These are phyloP conservation scores for Eumeta japonica DNA, from an alignment of 1,140 invertebrate genomes.

Conservation along the genomic window DNA sequence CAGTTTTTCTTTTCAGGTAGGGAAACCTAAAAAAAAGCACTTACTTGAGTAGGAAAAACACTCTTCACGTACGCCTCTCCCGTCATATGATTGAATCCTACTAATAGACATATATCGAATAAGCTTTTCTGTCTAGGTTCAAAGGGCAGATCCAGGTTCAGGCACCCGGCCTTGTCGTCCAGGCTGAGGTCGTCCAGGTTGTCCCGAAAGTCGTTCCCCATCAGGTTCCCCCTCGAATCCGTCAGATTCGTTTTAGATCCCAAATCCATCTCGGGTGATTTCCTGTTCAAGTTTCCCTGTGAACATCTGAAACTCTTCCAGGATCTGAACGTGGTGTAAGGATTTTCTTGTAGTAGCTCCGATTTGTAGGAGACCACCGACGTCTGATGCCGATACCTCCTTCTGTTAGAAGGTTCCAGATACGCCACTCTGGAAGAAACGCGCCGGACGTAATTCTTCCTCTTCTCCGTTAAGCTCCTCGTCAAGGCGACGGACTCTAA, in stretches of 20 bases:
- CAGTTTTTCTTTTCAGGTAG: too few relatives aligned
- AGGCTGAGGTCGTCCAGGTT: slow-evolving; percentile 27
- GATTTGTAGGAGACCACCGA: slow-evolving; percentile 43
- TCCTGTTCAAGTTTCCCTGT: slow-evolving; percentile 26
- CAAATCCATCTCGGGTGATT: slow-evolving; percentile 20
- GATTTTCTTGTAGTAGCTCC: slow-evolving; percentile 28
- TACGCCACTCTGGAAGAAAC: slow-evolving; percentile 51
- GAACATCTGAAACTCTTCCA: slow-evolving; percentile 43
- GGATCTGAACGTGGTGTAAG: slow-evolving; percentile 39
- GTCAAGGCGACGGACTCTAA: slow-evolving; percentile 51
- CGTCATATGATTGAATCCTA: slow-evolving; percentile 63
- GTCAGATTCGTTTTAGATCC: slow-evolving; percentile 41
- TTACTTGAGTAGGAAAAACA: slow-evolving; percentile 66
- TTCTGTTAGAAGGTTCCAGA: slow-evolving; percentile 26
- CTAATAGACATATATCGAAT: slow-evolving; percentile 66
- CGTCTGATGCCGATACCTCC: slow-evolving; percentile 35
- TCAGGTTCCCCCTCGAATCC: slow-evolving; percentile 30
- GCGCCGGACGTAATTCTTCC: slow-evolving; percentile 62
- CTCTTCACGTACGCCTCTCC: slow-evolving; percentile 65
- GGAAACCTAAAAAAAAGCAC: too few relatives aligned
- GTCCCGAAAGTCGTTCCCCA: slow-evolving; percentile 17
- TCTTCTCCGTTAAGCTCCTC: slow-evolving; percentile 58
- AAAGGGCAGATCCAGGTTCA: slow-evolving; percentile 33
- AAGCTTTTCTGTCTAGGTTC: slow-evolving; percentile 47
- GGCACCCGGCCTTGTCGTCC: slow-evolving; percentile 45